These are phyloP conservation scores for Drosophila niveifrons DNA, from an alignment of 2,888 invertebrate species.

Conservation along the genomic window DNA sequence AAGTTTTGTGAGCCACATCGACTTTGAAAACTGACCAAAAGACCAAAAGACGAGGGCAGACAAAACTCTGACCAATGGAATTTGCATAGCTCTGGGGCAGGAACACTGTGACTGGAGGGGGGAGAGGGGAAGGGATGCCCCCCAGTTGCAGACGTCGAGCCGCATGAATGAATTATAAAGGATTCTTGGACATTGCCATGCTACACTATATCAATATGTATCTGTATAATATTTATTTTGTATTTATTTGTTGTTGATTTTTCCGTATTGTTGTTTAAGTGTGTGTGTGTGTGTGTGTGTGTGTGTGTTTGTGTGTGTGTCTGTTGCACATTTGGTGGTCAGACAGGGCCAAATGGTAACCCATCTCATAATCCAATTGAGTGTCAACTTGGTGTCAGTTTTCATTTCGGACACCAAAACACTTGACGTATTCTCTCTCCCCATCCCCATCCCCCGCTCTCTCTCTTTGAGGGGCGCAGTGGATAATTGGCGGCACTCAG, in stretches of 20 bases:
- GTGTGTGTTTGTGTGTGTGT: neutral
- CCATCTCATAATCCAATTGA: constrained; percentile 69
- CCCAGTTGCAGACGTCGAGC: constrained; percentile 24
- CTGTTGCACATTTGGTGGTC: constrained; percentile 36
- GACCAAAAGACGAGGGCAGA: neutral
- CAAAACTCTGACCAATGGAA: constrained; percentile 21
- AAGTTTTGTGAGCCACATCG: constrained; percentile 3
- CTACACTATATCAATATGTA: neutral
- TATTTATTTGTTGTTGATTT: neutral
- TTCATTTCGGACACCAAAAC: constrained; percentile 66
- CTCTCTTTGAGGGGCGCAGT: constrained; percentile 22
- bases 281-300: neutral
- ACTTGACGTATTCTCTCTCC: constrained; percentile 31
- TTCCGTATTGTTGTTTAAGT: neutral
- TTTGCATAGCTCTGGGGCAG: constrained; percentile 42
- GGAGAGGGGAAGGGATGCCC: constrained; percentile 6
- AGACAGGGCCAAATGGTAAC: constrained; percentile 35
- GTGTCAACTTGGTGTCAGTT: constrained; percentile 76
- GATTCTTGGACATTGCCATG: neutral
- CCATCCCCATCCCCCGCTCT: neutral
- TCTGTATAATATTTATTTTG: constrained; percentile 1
- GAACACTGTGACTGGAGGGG: neutral
- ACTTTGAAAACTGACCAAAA: constrained; percentile 53
- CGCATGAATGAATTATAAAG: constrained; percentile 44
- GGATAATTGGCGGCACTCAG: constrained; percentile 69